Base-by-base conservation (phyloP, 1,140 invertebrate genomes). In the Lepidurus packardi region DNA sequence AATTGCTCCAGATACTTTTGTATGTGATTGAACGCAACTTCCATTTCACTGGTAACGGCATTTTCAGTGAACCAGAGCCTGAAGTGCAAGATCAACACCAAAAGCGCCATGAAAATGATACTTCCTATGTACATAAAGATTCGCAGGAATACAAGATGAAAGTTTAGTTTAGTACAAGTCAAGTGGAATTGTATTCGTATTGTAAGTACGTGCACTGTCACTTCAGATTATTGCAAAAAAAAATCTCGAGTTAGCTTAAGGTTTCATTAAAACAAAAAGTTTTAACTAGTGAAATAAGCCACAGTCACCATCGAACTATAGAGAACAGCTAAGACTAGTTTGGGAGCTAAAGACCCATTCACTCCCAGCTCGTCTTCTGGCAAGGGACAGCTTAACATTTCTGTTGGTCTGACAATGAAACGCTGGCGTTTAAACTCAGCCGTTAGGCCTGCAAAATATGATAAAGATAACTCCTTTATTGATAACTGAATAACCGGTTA, bases 1-100 rank as follows among this genome's bases (percentile, higher is more conserved):
- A 16, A 24, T 34, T 74, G 1, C 73, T 78, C 21, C 73, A 74
- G 47, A 41, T 78, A 41, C 73, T 74, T 5, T 25, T 74, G 6
- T 78, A 78, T 34, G 3, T 74, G 16, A 47, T 78, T 43, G 78
- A 78, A 44, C 34, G 75, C 25, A 44, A 78, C 8, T 74, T 74
- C 73, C 34, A 47, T 42, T 78, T 78, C 42, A 78, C 34, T 24
- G 78, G 78, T 1, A 47, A 74, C 41, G 78, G 78, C 8, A 74
- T 78, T 24, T 78, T 53, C 75, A 13, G 42, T 13, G 13, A 42
- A 24, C 13, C 43, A 53, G 75, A 77, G 16, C 75, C 34, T n/a
- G 21, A 42, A 11, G 16, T 41, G 1, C 16, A 47, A 24, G 21
- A 25, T 2, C 10, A 47, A 65, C 7, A 34, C 24, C 25, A 16